Evolutionary conservation across 1,140 invertebrate species (phyloP).

Genomic region (Grapholita molesta): DNA sequence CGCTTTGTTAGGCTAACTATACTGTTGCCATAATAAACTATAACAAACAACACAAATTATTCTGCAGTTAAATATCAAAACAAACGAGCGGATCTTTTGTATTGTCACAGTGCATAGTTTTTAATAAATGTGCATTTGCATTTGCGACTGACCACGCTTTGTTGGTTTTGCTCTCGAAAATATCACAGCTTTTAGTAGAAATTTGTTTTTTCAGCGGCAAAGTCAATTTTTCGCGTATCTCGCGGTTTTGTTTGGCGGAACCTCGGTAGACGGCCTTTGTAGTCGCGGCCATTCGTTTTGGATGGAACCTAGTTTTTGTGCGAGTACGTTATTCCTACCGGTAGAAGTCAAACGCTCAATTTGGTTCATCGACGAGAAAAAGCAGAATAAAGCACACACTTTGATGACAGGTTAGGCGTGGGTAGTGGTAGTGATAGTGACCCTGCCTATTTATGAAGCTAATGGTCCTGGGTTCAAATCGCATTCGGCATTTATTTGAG

Average conservation of each 20-base stretch:
- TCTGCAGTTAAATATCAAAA: not conserved
- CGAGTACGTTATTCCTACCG: not conserved
- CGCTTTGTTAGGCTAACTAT: no score
- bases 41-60: not conserved
- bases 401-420: no score
- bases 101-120: not conserved
- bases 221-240: not conserved
- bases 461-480: no score
- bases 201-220: not conserved
- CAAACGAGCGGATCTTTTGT: not conserved
- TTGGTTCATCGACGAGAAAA: no score
- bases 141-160: not conserved
- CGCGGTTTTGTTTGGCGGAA: not conserved
- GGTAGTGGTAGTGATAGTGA: no score
- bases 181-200: not conserved
- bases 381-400: no score
- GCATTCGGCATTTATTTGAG: no score
- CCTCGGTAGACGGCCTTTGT: not conserved
- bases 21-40: not conserved
- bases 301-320: not conserved
- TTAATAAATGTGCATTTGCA: not conserved
- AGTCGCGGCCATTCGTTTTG: not conserved
- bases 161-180: not conserved
- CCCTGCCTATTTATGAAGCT: no score
- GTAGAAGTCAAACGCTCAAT: not conserved